phyloP scores from a whole-genome alignment of 2,113 vertebrate species.

The Hydropotes inermis region DNA sequence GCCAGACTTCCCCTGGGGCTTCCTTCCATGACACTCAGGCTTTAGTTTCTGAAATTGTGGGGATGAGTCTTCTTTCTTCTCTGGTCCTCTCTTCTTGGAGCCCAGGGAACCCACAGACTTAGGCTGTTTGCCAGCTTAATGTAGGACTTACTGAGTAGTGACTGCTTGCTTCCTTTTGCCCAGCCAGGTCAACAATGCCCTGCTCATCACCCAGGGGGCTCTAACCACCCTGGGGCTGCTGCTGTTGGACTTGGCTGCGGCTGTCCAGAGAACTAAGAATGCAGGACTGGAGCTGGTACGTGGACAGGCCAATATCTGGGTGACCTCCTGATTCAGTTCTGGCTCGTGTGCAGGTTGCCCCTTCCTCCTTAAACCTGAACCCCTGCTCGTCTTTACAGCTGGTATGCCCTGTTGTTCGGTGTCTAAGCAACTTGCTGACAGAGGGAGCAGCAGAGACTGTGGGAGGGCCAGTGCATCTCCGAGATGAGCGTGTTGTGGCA shows the following conservation, averaged over 20 bases:
- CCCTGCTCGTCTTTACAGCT: conserved; percentile 79
- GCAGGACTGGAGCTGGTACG: conserved; percentile 90
- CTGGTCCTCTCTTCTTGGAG: background rate
- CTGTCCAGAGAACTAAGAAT: conserved; percentile 75
- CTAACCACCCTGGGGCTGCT: conserved; percentile 83
- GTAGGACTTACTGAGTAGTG: background rate
- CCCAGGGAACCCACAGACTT: background rate
- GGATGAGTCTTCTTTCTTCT: background rate
- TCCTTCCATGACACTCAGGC: background rate
- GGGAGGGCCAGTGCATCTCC: conserved; percentile 56
- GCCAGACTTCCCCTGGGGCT: background rate
- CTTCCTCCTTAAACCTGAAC: conserved; percentile 73
- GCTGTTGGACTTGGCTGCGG: conserved; percentile 85
- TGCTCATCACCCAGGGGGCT: conserved; percentile 81
- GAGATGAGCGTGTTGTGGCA: conserved; percentile 81
- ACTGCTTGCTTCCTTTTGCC: conserved; percentile 37
- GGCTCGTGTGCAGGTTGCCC: background rate
- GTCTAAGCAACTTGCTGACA: conserved; percentile 89
- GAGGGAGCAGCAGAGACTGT: conserved; percentile 66
- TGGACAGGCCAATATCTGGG: background rate
- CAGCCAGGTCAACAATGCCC: conserved; percentile 78
- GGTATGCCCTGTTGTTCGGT: conserved; percentile 91
- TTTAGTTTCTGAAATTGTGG: conserved; percentile 9
- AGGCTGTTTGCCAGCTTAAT: background rate
- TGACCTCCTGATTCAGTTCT: background rate